Percentiles rank a stretch among this genome's conserved stretches.
Conservation (phyloP, 1,140 invertebrate genomes). For the Lanistes nyassanus region DNA sequence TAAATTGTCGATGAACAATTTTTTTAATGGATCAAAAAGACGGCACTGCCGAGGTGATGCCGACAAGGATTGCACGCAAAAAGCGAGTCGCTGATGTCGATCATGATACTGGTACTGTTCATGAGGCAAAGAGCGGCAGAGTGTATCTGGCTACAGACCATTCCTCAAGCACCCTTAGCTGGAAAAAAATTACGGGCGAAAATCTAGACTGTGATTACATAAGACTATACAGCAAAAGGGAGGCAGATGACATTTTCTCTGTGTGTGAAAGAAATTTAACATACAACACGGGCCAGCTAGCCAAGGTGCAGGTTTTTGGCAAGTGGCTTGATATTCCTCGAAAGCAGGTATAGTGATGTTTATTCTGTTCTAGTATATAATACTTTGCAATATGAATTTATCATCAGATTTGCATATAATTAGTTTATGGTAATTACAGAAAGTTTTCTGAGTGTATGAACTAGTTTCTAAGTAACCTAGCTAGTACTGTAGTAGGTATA, state of each 20-base stretch:
- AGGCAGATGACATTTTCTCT: slow-evolving; percentile 50
- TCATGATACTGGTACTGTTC: too few relatives aligned
- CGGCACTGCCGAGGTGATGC: too few relatives aligned
- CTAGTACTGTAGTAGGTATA: not conserved
- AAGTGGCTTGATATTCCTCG: slow-evolving; percentile 76
- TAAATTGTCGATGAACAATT: too few relatives aligned
- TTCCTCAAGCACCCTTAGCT: not conserved
- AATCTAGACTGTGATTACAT: slow-evolving; percentile 52
- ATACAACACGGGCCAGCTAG: slow-evolving; percentile 67
- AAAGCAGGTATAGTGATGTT: too few relatives aligned
- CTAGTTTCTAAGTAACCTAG: not conserved
- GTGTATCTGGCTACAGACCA: too few relatives aligned
- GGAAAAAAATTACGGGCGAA: slow-evolving; percentile 38
- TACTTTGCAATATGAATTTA: too few relatives aligned
- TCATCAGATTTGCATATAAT: not conserved
- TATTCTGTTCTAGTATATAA: too few relatives aligned
- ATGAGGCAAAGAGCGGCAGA: too few relatives aligned
- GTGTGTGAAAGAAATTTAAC: slow-evolving; percentile 47
- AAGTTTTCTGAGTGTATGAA: not conserved
- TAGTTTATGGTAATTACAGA: not conserved
- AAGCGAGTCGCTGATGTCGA: too few relatives aligned
- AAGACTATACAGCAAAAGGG: slow-evolving; percentile 39
- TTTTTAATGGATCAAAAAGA: too few relatives aligned
- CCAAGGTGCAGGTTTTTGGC: slow-evolving; percentile 75
- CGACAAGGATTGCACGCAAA: too few relatives aligned